A percentile compares a stretch with the other conserved stretches of the same genome.
phyloP scores from a whole-genome alignment of 2,113 vertebrate genomes.

The Psophia crepitans region DNA sequence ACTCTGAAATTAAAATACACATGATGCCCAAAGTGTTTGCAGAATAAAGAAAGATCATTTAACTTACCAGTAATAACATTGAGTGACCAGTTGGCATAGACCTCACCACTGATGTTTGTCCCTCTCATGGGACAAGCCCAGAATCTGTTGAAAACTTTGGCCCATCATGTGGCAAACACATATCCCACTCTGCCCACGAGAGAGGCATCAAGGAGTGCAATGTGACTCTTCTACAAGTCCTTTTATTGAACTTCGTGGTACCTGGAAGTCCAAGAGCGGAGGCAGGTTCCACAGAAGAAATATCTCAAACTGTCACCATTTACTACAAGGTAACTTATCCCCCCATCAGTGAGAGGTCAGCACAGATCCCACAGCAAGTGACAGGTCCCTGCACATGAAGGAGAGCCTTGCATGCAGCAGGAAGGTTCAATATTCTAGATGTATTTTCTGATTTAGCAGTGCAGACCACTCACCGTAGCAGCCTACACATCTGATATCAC shows the following conservation, averaged over 20 bases:
- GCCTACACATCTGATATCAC: background rate
- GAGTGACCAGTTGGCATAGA: background rate
- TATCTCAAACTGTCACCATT: background rate
- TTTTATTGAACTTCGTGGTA: background rate
- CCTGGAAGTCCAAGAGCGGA: background rate
- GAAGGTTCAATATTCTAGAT: background rate
- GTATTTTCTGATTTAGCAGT: background rate
- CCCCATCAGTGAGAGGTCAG: background rate
- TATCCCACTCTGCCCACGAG: accelerated
- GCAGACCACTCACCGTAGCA: accelerated
- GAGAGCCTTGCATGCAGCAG: background rate
- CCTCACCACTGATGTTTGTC: background rate
- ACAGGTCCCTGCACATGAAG: background rate
- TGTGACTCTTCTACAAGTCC: background rate
- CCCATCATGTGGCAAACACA: background rate
- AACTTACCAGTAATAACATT: background rate
- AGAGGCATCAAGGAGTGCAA: background rate
- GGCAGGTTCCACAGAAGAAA: background rate
- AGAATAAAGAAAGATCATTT: background rate
- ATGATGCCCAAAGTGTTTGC: background rate
- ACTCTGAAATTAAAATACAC: background rate
- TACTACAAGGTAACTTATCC: background rate
- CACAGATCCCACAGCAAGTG: background rate
- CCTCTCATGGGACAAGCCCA: background rate
- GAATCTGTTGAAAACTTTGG: background rate